Base-by-base conservation (phyloP, 2,113 vertebrate genomes). In the Hassar affinis region DNA sequence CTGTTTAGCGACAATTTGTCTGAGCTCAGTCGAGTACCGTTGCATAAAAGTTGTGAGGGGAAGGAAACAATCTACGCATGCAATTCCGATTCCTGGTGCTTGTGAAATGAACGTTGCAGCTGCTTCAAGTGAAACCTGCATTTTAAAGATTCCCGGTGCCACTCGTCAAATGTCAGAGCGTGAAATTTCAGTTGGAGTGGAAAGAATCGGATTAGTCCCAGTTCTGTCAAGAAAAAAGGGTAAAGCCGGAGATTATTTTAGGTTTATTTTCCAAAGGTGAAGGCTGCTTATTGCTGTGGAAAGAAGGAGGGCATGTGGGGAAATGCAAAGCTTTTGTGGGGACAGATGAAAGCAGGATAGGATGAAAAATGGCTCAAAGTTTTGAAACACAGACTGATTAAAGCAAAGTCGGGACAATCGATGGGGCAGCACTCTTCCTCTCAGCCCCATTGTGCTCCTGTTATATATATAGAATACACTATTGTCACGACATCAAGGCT, bases 291-390 rank as follows among this genome's bases (percentile, higher is more conserved):
- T 42, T 51, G 72, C 69, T 27, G 45, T 5, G 59, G 57, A 38
- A 66, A 42, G 15, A 33, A 76, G 35, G n/a, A 76, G 81, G 27
- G 42, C 49, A 49, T 68, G 42, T n/a, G 57, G 52, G 56, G 69
- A 69, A 54, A 83, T 62, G 45, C 54, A 45, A 51, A 9, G 59
- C 57, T 66, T 61, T 51, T 74, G 83, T 62, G 51, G n/a, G 68
- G 78, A 33, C 69, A 75, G 69, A 82, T 82, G 83, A 85, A 82
- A 85, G 86, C 8, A 45, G 61, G 71, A 51, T 47, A 78, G 52
- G 56, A 72, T 82, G 82, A 78, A 84, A 78, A 81, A 66, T 72
- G 35, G 47, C 18, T 56, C 0, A 2, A 27, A 47, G 72, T 75
- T 69, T 74, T 64, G 77, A 83, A 83, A 62, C 56, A 42, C 72